A percentile compares a stretch with the other conserved stretches of the same genome.
Evolutionary conservation across 2,888 invertebrate species (phyloP).

Genomic region (Herminia tarsipennalis): DNA sequence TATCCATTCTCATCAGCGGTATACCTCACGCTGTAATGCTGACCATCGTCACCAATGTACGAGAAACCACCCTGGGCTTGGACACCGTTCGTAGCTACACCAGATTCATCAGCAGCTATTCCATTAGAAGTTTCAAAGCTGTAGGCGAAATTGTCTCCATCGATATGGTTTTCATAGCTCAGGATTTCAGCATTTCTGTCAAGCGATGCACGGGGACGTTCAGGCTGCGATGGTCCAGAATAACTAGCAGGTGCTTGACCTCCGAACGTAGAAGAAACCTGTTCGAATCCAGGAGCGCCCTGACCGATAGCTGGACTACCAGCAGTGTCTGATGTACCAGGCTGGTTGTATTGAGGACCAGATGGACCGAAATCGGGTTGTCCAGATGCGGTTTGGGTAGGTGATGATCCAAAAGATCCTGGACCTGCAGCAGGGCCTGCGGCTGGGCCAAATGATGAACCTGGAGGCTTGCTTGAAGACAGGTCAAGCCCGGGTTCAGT

Average conservation of each 20-base stretch:
- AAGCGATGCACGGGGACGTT: constrained; percentile 68
- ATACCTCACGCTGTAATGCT: constrained; percentile 69
- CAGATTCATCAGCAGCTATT: constrained; percentile 77
- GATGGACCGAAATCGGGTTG: constrained; percentile 24
- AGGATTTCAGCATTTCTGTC: constrained; percentile 73
- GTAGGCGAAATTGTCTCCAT: constrained; percentile 73
- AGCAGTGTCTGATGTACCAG: constrained; percentile 15
- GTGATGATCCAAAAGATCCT: too few relatives aligned
- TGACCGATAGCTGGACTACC: constrained; percentile 30
- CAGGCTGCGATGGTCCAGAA: constrained; percentile 52
- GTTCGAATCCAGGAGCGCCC: constrained; percentile 23
- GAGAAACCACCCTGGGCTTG: constrained; percentile 75
- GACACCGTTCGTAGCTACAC: constrained; percentile 75
- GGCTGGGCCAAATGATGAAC: constrained; percentile 4
- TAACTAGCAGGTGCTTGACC: constrained; percentile 37
- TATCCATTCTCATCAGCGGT: constrained; percentile 81
- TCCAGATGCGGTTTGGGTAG: too few relatives aligned
- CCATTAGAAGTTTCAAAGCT: constrained; percentile 80
- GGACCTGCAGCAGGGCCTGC: constrained; percentile 8
- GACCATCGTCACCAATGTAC: constrained; percentile 78
- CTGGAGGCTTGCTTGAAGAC: constrained; percentile 21
- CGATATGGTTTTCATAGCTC: constrained; percentile 71
- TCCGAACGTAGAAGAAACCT: constrained; percentile 1
- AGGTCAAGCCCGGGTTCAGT: constrained; percentile 25
- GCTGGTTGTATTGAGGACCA: constrained; percentile 41